Evolutionary conservation across 2,888 invertebrate genomes (phyloP).

Genomic region (Cremastobaeus sp.): DNA sequence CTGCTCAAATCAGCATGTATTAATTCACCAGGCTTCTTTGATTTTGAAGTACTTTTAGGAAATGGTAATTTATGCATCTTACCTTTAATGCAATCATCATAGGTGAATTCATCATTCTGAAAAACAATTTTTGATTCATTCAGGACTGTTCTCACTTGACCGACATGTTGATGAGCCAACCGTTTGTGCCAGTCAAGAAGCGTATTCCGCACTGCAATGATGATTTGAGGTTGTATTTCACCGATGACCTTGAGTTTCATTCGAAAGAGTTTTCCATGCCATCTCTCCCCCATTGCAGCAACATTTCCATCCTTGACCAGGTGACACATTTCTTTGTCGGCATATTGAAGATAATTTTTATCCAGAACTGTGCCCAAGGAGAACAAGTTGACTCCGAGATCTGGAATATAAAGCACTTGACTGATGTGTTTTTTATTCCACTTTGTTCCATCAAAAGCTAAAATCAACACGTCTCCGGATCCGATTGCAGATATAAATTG

Average conservation of each 20-base stretch:
- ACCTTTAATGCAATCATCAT: conserved; percentile 27
- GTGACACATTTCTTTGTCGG: neutral
- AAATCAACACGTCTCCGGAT: neutral
- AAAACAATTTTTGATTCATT: neutral
- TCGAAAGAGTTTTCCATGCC: neutral
- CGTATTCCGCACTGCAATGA: neutral
- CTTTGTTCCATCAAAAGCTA: neutral
- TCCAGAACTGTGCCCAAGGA: conserved; percentile 20
- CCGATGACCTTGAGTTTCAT: conserved; percentile 19
- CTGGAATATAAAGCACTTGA: conserved; percentile 16
- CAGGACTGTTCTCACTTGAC: conserved; percentile 34
- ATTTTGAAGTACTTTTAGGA: conserved; percentile 32
- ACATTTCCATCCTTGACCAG: neutral
- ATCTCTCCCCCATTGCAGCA: conserved; percentile 25
- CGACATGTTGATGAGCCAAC: conserved; percentile 47
- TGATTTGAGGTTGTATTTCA: neutral
- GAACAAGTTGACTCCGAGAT: conserved; percentile 18
- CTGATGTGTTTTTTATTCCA: conserved; percentile 6
- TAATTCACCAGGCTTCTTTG: conserved; percentile 46
- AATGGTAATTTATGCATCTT: conserved; percentile 55
- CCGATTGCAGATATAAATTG: neutral
- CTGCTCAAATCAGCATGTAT: conserved; percentile 59
- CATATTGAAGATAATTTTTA: conserved; percentile 7
- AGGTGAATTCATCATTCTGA: neutral
- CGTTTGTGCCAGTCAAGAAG: conserved; percentile 34